Base-by-base conservation (phyloP, 2,113 vertebrate species). In the Haemorhous mexicanus region DNA sequence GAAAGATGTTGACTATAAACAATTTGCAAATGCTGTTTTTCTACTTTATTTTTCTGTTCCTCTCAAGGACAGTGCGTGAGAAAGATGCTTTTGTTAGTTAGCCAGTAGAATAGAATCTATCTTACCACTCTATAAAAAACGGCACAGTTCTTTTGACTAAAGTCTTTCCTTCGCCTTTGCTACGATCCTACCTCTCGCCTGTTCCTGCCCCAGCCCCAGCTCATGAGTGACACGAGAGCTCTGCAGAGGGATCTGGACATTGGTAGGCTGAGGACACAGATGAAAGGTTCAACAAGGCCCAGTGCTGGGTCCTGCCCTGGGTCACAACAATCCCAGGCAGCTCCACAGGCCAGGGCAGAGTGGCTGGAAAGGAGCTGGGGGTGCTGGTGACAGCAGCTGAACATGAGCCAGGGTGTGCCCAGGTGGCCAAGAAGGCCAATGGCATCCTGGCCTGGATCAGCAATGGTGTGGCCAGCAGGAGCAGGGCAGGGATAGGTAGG, bases 251-350 rank as follows among this genome's bases (percentile, higher is more conserved):
- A 50, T 86, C 37, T 37, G 44, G 26, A 32, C 37, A 26, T 13
- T 58, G 32, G 15, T 27, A 16, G 44, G 17, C 17, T 0, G 0
- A 50, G 21, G 21, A 35, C 11, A 21, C 4, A 14, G 43, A 30
- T 9, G 21, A 2, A 24, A 67, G 21, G 13, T 43, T 76, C 21
- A 50, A 26, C 26, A 58, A 35, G 19, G 6, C 21, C 35, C 37
- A 50, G 44, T 1, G 2, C 53, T 0, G 0, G 13, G 10, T 58
- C 30, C 43, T 66, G 50, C 20, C 20, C 43, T 32, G 62, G 44
- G 5, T 67, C 32, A 56, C 52, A 50, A 6, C 43, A 41, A 2
- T 13, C 35, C 26, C 20, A 67, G 72, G 30, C 24, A 66, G 30
- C 0, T 0, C 26, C 52, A 43, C 59, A 58, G 52, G 24, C 83